A percentile compares a stretch with the other conserved stretches of the same genome.
Evolutionary conservation across 2,888 invertebrate species (phyloP).

Genomic region (Pristionchus arcanus): DNA sequence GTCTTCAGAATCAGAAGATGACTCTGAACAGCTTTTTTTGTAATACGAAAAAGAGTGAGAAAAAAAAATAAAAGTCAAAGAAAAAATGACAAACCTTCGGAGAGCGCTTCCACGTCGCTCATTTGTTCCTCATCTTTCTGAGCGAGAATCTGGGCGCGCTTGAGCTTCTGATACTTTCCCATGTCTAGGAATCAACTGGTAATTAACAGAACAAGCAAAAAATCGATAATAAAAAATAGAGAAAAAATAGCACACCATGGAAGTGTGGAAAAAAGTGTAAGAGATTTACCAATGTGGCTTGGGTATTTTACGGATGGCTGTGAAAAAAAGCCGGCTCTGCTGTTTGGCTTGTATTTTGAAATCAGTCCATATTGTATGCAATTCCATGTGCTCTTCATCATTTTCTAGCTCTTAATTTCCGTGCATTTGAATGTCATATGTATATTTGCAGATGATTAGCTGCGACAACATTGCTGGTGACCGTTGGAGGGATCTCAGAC

Average conservation of each 20-base stretch:
- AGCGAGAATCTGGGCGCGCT: conserved; percentile 56
- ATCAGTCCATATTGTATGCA: background rate
- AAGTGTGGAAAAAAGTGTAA: background rate
- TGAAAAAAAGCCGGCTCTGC: too few relatives aligned
- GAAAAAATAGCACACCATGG: background rate
- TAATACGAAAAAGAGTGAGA: too few relatives aligned
- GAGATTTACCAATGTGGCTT: background rate
- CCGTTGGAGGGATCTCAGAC: conserved; percentile 73
- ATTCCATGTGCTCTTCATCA: background rate
- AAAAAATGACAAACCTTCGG: background rate
- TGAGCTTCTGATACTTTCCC: conserved; percentile 67
- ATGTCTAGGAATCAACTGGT: conserved; percentile 46
- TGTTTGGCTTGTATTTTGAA: background rate
- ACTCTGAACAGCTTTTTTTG: conserved; percentile 9
- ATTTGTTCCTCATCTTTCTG: conserved; percentile 58
- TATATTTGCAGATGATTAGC: conserved; percentile 60
- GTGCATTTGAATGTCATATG: background rate
- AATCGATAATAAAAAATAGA: background rate
- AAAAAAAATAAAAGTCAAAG: background rate
- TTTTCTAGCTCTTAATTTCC: background rate
- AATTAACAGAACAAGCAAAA: background rate
- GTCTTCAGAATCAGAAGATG: conserved; percentile 53
- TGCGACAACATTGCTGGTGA: conserved; percentile 67
- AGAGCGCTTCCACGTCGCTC: conserved; percentile 40
- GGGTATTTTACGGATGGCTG: background rate